Conservation (phyloP, 1,140 invertebrate species). For the Marisa cornuarietis region DNA sequence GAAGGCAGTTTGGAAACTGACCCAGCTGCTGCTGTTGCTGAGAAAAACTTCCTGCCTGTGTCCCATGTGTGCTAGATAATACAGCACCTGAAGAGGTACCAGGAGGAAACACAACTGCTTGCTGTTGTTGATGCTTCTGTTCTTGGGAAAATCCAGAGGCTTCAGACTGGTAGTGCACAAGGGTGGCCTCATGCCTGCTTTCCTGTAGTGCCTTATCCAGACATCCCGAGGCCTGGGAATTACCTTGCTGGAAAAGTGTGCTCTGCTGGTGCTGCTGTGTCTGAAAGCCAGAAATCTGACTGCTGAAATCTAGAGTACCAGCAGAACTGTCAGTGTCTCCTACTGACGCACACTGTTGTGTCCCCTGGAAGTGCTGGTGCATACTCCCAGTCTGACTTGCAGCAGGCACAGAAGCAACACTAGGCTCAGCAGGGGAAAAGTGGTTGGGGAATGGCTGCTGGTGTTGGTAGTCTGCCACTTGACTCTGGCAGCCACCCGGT, state of each 20-base stretch:
- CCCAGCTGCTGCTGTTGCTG: background rate
- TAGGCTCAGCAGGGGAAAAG: background rate
- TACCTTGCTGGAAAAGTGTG: constrained; percentile 3
- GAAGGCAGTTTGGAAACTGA: background rate
- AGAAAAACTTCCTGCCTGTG: background rate
- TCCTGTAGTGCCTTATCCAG: constrained; percentile 8
- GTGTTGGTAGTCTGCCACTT: constrained; percentile 10
- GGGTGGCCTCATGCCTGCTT: background rate
- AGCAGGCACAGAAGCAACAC: too few relatives aligned
- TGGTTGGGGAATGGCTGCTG: constrained; percentile 12
- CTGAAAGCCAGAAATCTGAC: constrained; percentile 2
- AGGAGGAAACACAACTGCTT: background rate
- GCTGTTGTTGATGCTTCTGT: constrained; percentile 2
- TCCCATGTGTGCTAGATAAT: background rate
- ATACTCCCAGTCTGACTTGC: too few relatives aligned
- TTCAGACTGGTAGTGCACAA: background rate
- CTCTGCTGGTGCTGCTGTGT: constrained; percentile 9
- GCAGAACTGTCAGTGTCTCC: too few relatives aligned
- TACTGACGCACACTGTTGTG: too few relatives aligned
- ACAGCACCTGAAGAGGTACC: background rate
- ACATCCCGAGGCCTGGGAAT: background rate
- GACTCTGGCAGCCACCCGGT: constrained; percentile 8
- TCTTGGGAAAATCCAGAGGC: constrained; percentile 1
- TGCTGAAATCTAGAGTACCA: background rate
- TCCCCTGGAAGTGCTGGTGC: too few relatives aligned